Evolutionary conservation across 1,140 invertebrate genomes (phyloP).

Genomic region (Macrobrachium rosenbergii): DNA sequence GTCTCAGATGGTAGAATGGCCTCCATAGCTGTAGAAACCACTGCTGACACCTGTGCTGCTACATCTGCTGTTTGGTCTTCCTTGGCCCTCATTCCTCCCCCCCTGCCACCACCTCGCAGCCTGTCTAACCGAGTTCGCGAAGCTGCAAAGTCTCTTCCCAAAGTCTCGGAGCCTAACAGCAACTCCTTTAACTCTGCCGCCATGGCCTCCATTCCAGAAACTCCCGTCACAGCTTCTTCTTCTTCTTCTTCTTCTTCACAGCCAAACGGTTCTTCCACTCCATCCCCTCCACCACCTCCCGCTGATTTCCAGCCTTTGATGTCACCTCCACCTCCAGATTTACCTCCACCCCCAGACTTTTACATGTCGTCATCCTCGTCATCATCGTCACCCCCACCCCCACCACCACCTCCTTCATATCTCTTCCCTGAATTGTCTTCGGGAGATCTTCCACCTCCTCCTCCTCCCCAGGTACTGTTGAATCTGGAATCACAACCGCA

Average conservation of each 20-base stretch:
- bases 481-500: not conserved
- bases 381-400: constrained; percentile 52
- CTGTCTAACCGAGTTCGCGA: not conserved
- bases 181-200: not conserved
- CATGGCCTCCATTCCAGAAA: not conserved
- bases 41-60: constrained; percentile 34
- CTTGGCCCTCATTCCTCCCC: constrained; percentile 10
- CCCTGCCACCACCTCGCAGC: constrained; percentile 47
- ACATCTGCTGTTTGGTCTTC: constrained; percentile 32
- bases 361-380: constrained; percentile 23
- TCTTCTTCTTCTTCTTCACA: not conserved
- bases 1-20: constrained; percentile 64
- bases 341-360: constrained; percentile 34
- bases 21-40: constrained; percentile 35
- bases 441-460: constrained; percentile 55
- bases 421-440: constrained; percentile 38
- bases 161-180: not conserved
- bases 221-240: too few relatives aligned
- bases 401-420: constrained; percentile 41
- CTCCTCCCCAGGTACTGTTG: constrained; percentile 22
- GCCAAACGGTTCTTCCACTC: not conserved
- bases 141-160: not conserved
- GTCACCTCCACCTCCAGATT: constrained; percentile 10
- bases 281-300: not conserved
- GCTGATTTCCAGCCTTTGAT: not conserved